Evolutionary conservation across 2,113 vertebrate species (phyloP), one percentile per base, ranked within the genome.

Genomic region (Pachyramphus minor): DNA sequence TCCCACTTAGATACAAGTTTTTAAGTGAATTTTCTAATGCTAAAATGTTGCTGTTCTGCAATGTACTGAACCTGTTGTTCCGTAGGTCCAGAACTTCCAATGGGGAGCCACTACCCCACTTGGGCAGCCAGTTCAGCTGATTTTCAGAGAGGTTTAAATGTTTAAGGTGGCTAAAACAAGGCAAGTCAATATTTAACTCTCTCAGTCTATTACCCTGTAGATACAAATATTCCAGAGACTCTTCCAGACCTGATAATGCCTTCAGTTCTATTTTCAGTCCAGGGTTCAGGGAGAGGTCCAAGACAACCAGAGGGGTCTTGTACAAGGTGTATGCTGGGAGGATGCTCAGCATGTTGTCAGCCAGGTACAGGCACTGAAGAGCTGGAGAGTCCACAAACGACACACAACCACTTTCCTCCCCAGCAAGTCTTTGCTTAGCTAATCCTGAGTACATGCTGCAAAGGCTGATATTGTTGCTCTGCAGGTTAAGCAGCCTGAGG

Each of bases 21-120:
- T 98, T 98, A 11, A 99, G 98, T 5, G 98, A 99, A 67, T 87
- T 97, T 87, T 99, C 98, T 96, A 99, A 92, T 24, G 97, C 97
- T 0, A 97, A 95, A 80, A 99, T 97, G 50, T 98, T 98, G 42
- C 97, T 97, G 85, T 96, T 88, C 8, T 99, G 98, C 72, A 99
- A 95, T 2, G 98, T 98, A 58, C 98, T 98, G 90, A 99, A 97
- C 85, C 97, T 98, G 76, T 99, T 99, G 96, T 99, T 99, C 73
- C 98, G 97, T 59, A 99, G 97, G 94, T 99, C 99, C 47, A 99
- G 94, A 17, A 98, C 98, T 97, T 99, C 99, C 5, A 99, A 95
- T 21, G 97, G 97, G 24, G 98, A 98, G 11, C 98, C 97, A 73
- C 93, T 97, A 17, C 95, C 98, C 98, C 98, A 98, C 28, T 89